A percentile compares a stretch with the other conserved stretches of the same genome.
phyloP scores from a whole-genome alignment of 2,113 vertebrate species.

The Paratilapia polleni region DNA sequence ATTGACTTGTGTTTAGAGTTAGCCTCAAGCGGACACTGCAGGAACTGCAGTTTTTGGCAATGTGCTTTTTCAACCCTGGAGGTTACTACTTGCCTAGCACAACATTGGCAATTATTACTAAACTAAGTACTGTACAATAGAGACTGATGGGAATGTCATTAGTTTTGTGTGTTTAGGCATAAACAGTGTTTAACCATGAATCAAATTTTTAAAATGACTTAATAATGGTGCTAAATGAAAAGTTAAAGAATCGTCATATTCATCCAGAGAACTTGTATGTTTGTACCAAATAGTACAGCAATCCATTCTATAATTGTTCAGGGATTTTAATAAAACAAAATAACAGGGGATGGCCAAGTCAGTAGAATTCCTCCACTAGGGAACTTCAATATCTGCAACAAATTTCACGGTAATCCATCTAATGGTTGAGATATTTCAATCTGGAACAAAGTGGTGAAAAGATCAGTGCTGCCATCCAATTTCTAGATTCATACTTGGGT shows the following conservation, averaged over 20 bases:
- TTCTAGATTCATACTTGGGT: background rate
- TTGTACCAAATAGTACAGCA: background rate
- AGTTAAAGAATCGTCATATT: background rate
- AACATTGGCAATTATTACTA: background rate
- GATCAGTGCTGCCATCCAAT: background rate
- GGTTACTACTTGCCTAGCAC: background rate
- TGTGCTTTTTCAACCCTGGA: background rate
- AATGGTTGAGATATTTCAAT: background rate
- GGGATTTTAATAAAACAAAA: constrained; percentile 2
- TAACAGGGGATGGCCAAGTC: background rate
- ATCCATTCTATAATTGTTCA: background rate
- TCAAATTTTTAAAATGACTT: background rate
- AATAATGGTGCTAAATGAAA: constrained; percentile 7
- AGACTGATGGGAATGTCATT: background rate
- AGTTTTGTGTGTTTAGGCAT: background rate
- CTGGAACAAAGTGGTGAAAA: constrained; percentile 2
- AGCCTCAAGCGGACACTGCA: background rate
- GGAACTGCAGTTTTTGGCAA: background rate
- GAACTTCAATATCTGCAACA: background rate
- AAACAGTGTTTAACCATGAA: background rate
- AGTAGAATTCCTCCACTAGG: background rate
- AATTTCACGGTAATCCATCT: background rate
- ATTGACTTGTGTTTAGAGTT: background rate
- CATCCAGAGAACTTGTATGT: background rate
- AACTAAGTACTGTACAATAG: background rate